These are phyloP conservation scores for Poecilia velifera DNA, from an alignment of 2,797 vertebrate genomes.

Conservation along the genomic window DNA sequence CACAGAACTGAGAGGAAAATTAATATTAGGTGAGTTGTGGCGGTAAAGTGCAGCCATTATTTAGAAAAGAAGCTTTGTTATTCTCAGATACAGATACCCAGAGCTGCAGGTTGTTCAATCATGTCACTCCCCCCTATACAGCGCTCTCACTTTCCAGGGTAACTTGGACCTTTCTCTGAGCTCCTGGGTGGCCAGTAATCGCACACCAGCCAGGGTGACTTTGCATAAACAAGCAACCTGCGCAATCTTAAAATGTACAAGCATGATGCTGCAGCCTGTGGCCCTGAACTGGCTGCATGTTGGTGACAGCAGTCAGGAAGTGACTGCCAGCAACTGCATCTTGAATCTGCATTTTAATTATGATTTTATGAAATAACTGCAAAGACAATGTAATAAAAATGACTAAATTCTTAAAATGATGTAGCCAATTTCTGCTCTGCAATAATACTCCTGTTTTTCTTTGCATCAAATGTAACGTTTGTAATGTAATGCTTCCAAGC, in stretches of 20 bases:
- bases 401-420: not conserved
- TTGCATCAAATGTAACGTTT: not conserved
- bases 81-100: slow-evolving; percentile 4
- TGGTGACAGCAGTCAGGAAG: slow-evolving; percentile 1
- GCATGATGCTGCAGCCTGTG: slow-evolving; percentile 24
- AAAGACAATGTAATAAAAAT: not conserved
- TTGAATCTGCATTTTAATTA: not conserved
- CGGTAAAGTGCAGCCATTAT: not conserved
- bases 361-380: not conserved
- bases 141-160: slow-evolving; percentile 74
- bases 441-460: not conserved
- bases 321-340: not conserved
- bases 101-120: slow-evolving; percentile 43
- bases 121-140: slow-evolving; percentile 60
- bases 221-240: slow-evolving; percentile 48
- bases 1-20: not conserved
- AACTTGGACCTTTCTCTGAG: slow-evolving; percentile 51
- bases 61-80: not conserved
- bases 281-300: slow-evolving; percentile 7
- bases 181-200: slow-evolving; percentile 71
- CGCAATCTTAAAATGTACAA: slow-evolving; percentile 19
- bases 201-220: slow-evolving; percentile 60
- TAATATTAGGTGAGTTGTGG: not conserved
- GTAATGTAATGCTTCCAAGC: not conserved
- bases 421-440: not conserved